These are phyloP conservation scores for Lochmaea capreae DNA, from an alignment of 2,888 invertebrate species.

Conservation along the genomic window DNA sequence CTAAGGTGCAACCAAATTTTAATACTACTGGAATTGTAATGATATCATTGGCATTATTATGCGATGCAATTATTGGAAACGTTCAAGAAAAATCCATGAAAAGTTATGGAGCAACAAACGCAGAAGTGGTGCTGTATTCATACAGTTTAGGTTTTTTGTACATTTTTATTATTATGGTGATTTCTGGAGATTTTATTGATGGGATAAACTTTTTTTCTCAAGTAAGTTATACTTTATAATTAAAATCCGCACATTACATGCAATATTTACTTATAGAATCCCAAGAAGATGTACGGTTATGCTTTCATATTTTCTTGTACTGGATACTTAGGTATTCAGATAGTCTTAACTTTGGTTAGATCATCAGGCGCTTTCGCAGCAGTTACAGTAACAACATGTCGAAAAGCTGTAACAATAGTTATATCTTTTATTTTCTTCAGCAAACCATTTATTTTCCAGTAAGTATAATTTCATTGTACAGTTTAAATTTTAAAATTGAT, in stretches of 20 bases:
- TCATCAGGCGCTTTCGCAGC: slow-evolving; percentile 92
- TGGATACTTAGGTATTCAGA: slow-evolving; percentile 93
- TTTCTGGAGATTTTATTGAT: slow-evolving; percentile 78
- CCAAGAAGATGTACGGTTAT: slow-evolving; percentile 83
- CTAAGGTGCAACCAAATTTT: slow-evolving; percentile 80
- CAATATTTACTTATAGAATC: slow-evolving; percentile 68
- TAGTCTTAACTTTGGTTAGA: slow-evolving; percentile 90
- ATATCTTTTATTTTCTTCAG: slow-evolving; percentile 93
- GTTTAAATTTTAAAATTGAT: no score
- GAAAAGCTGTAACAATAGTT: slow-evolving; percentile 92
- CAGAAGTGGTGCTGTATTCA: slow-evolving; percentile 93
- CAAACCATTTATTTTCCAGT: slow-evolving; percentile 87
- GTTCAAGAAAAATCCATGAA: slow-evolving; percentile 97
- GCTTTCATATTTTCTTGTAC: slow-evolving; percentile 87
- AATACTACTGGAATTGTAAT: slow-evolving; percentile 77
- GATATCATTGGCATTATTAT: slow-evolving; percentile 87
- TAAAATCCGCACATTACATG: no score
- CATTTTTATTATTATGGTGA: slow-evolving; percentile 77
- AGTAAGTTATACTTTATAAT: slow-evolving; percentile 65
- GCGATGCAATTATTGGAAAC: slow-evolving; percentile 96
- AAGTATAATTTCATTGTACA: slow-evolving; percentile 65
- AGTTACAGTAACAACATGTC: slow-evolving; percentile 91
- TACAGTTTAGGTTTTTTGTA: slow-evolving; percentile 90
- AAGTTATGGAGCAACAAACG: slow-evolving; percentile 82
- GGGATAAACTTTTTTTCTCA: slow-evolving; percentile 82